Evolutionary conservation across 2,797 vertebrate species (phyloP), one percentile per base, ranked within the genome.

Genomic region (Coreius guichenoti): DNA sequence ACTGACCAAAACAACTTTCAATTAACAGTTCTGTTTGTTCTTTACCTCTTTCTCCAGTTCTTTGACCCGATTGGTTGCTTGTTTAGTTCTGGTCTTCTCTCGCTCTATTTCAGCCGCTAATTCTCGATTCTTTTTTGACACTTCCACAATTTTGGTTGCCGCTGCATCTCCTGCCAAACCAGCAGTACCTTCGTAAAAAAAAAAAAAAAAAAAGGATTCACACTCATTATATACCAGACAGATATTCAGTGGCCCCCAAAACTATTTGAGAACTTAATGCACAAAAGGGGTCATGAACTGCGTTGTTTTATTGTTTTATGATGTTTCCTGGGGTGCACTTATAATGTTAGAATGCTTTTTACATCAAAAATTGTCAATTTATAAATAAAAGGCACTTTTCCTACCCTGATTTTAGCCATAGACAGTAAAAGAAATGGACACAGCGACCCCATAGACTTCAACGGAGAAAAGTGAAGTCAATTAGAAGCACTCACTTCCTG

Each of bases 91-190:
- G 80, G 93, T 92, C 88, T 95, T 97, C 26, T 96, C 95, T 0
- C 91, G 93, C 89, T 98, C 96, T 0, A 94, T 89, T 91, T 98
- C 96, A 0, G 95, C 96, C 5, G 85, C 93, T 36, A 99, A 85
- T 81, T 96, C 95, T 33, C 97, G 95, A 73, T 97, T 99, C 93
- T 90, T 97, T 90, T 97, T 99, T 69, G 98, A 97, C 90, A 99
- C 88, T 86, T 98, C 97, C 2, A 99, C 95, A 0, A 99, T 98
- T 93, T 97, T 99, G 73, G 95, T 94, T 82, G 98, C 97, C 1
- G 96, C 96, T 23, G 94, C 91, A 21, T 98, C 98, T 72, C 96
- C 97, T 3, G 95, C 91, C 68, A 97, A 63, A 12, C 96, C 96
- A 0, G 95, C 89, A 0, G 92, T 92, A 39, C 96, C 98, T 99